Conservation (phyloP, 2,113 vertebrate genomes). For the Myiozetetes cayanensis region DNA sequence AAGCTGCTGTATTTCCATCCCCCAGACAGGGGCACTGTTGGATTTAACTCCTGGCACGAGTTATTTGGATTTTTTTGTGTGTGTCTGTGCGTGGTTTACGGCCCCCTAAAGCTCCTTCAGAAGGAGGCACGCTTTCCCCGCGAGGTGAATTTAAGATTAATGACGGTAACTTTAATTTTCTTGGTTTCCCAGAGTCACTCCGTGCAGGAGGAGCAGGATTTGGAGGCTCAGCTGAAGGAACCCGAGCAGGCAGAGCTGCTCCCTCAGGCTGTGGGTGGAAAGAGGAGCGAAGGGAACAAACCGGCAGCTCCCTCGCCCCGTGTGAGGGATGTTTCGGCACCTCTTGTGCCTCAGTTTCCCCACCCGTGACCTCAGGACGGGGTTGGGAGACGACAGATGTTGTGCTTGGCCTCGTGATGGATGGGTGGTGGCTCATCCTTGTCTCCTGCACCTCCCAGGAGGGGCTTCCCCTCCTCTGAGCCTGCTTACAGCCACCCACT, state of each 20-base stretch:
- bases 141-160: neutral
- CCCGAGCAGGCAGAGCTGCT: neutral
- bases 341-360: neutral
- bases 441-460: neutral
- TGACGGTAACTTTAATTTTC: neutral
- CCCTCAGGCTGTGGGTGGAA: neutral
- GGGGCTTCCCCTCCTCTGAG: neutral
- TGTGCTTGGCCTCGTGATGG: accelerated
- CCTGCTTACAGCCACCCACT: neutral
- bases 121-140: neutral
- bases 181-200: neutral
- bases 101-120: neutral
- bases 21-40: conserved; percentile 55
- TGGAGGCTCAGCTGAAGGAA: neutral
- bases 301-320: accelerated
- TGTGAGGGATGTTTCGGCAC: neutral
- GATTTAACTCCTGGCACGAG: neutral
- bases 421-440: neutral
- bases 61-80: neutral
- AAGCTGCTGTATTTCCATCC: neutral
- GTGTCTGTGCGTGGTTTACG: neutral
- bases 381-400: neutral
- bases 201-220: neutral
- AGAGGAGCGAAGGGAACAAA: neutral
- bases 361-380: accelerated